Base-by-base conservation (phyloP, 1,140 invertebrate species). In the Limonius californicus region DNA sequence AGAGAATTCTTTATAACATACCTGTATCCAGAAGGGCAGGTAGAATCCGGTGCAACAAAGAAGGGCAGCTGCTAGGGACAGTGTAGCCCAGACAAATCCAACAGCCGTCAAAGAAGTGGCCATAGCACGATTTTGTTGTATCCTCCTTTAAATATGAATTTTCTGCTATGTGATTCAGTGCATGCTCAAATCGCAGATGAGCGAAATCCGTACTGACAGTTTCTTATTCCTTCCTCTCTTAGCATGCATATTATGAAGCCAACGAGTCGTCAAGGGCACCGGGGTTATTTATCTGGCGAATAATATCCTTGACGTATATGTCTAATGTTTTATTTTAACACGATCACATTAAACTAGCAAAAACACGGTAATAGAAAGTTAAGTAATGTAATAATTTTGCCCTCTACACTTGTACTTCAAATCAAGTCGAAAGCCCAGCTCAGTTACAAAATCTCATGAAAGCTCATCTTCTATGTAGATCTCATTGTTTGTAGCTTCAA, bases 21-120 rank as follows among this genome's bases (percentile, higher is more conserved):
- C 87, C 79, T 86, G 80, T 57, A 89, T 83, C 87, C 87, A 89
- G 72, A 85, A 88, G 54, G 87, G 87, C 70, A 89, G 74, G 69
- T 87, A 88, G 73, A 87, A 88, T 59, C 86, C 86, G 9, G 82
- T 80, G 71, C 85, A 83, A 66, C 81, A 82, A 14, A 84, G 75
- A 32, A 86, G 72, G n/a, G 86, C 83, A 39, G 83, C 82, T 23
- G 84, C 72, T 35, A 86, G 74, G 23, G 86, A 87, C 57, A 86
- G 69, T 32, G 82, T 78, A 9, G 85, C 85, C 87, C 87, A 89
- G 60, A 84, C 73, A 57, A 86, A 78, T 43, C 87, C 87, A 39
- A 85, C 77, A 43, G 80, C 80, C 57, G 83, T 86, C 70, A 88
- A 68, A 54, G 78, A 81, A 4, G 80, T 79, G 14, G 78, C 78